Percentiles rank a stretch among this genome's conserved stretches.
phyloP scores from a whole-genome alignment of 1,140 invertebrate genomes.

The Danaus melanippus region DNA sequence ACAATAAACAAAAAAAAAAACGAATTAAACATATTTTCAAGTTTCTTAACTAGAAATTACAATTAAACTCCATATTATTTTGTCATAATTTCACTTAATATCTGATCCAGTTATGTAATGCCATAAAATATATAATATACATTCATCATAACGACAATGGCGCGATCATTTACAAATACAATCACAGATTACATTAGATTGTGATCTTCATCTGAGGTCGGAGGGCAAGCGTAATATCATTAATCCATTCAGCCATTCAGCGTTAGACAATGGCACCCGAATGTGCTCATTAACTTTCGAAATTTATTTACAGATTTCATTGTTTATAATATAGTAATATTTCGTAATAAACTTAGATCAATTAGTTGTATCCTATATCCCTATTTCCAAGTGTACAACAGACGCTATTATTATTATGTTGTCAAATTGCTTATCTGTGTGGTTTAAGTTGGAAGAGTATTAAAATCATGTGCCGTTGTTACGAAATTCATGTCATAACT shows the following conservation, averaged over 20 bases:
- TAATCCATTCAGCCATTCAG: slow-evolving; percentile 25
- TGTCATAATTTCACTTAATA: too few relatives aligned
- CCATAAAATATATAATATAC: too few relatives aligned
- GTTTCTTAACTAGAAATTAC: too few relatives aligned
- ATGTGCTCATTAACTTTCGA: slow-evolving; percentile 47
- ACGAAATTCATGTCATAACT: not conserved
- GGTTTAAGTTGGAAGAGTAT: slow-evolving; percentile 14
- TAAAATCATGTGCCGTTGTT: not conserved
- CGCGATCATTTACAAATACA: slow-evolving; percentile 11
- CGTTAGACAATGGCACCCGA: slow-evolving; percentile 32
- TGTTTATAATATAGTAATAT: slow-evolving; percentile 23
- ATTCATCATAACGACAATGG: too few relatives aligned
- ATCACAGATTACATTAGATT: slow-evolving; percentile 38
- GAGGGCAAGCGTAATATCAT: slow-evolving; percentile 41
- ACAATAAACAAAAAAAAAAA: too few relatives aligned
- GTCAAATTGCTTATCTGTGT: slow-evolving; percentile 20
- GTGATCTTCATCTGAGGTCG: slow-evolving; percentile 31
- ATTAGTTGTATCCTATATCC: slow-evolving; percentile 16
- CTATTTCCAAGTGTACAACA: too few relatives aligned
- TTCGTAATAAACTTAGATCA: slow-evolving; percentile 9
- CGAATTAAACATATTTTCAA: too few relatives aligned
- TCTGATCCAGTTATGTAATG: too few relatives aligned
- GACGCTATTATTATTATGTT: slow-evolving; percentile 20
- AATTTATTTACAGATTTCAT: slow-evolving; percentile 32
- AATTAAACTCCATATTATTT: too few relatives aligned